phyloP scores from a whole-genome alignment of 2,797 vertebrate genomes.

The Peromyscus nudipes region DNA sequence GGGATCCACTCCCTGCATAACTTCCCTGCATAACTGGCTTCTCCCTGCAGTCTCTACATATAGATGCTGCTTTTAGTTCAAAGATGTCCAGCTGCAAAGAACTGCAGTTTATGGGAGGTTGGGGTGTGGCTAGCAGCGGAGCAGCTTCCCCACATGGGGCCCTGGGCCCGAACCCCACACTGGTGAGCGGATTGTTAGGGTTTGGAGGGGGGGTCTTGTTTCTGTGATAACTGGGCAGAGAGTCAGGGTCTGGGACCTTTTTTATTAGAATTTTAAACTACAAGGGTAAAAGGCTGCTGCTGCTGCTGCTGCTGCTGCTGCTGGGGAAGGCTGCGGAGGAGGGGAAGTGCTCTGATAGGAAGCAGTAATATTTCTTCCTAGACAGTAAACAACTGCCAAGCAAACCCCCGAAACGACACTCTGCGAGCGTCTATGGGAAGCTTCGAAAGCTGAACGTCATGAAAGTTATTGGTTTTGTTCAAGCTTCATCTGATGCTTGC shows the following conservation, averaged over 20 bases:
- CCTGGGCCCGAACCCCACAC: background rate
- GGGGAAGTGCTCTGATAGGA: background rate
- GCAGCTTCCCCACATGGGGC: background rate
- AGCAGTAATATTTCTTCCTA: constrained; percentile 63
- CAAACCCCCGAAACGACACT: constrained; percentile 45
- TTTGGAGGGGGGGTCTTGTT: background rate
- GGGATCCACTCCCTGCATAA: background rate
- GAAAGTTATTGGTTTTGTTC: constrained; percentile 78
- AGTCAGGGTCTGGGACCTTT: background rate
- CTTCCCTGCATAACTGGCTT: background rate
- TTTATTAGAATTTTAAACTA: constrained; percentile 16
- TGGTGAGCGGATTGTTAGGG: background rate
- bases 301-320: too few species aligned
- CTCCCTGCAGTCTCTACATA: background rate
- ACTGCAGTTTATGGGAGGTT: background rate
- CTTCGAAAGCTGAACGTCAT: constrained; percentile 61
- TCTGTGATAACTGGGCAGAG: background rate
- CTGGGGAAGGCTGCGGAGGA: background rate
- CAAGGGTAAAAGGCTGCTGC: constrained; percentile 13
- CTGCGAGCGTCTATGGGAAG: constrained; percentile 19
- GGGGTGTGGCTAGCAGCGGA: background rate
- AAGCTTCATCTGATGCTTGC: constrained; percentile 64
- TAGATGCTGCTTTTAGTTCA: background rate
- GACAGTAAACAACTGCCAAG: constrained; percentile 71
- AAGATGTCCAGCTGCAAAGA: background rate